Base-by-base conservation (phyloP, 2,888 invertebrate species). In the Archips crataeganus region DNA sequence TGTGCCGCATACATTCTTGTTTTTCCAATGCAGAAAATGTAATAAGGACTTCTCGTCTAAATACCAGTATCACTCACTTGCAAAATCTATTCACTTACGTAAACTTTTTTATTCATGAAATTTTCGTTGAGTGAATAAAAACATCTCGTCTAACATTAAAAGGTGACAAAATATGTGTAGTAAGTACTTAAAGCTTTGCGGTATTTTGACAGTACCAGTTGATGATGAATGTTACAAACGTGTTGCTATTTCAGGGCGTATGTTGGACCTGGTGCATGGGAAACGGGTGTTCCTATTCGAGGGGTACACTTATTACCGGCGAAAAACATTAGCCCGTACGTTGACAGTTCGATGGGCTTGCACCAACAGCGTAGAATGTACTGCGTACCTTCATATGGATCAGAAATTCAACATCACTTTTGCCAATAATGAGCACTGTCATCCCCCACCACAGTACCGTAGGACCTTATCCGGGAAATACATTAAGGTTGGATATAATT, bases 281-380 rank as follows among this genome's bases (percentile, higher is more conserved):
- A 71, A 66, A 8, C 65, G 36, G 3, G 10, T 65, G 10, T 71
- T 32, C 60, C 36, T 66, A 6, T 71, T 61, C 13, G n/a, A 71
- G n/a, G 71, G 71, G 2, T 71, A 54, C 42, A 54, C 39, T 42
- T 54, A 70, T 36, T 70, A 64, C 47, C 57, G 70, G 23, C 42
- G 62, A n/a, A 62, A 49, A n/a, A 54, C 47, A 0, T 64, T 2
- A 47, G 32, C 47, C 23, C 10, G n/a, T n/a, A 70, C 3, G 3
- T 6, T 57, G 39, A 64, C 36, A 32, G 57, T 64, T 23, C 71
- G 71, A 11, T 71, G 71, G 71, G 51, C 51, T n/a, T 71, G 71
- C 15, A 66, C 71, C n/a, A 71, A 23, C 42, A 71, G 60, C 66
- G 49, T 42, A 39, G 49, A 42, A 6, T 71, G 71, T 60, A 34